A percentile compares a stretch with the other conserved stretches of the same genome.
Evolutionary conservation across 2,888 invertebrate genomes (phyloP).

Genomic region (Catotricha subobsoleta): DNA sequence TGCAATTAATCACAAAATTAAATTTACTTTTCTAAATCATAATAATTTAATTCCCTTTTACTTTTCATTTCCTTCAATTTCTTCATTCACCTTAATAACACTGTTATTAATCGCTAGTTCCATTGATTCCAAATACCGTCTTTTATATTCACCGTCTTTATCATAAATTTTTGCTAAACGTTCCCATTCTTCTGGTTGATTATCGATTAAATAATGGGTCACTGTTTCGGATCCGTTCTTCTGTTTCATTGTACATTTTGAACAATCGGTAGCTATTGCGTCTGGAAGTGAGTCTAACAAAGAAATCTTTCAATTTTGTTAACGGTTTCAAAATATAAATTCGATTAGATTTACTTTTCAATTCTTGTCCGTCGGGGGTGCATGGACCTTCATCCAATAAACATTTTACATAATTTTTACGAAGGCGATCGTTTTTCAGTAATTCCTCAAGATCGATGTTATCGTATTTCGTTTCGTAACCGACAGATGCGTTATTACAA

Average conservation of each 20-base stretch:
- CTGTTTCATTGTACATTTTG: conserved; percentile 47
- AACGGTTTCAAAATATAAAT: not conserved
- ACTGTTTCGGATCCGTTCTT: conserved; percentile 44
- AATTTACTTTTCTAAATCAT: no score
- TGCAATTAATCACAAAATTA: no score
- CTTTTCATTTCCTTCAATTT: not conserved
- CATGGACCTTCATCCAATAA: conserved; percentile 43
- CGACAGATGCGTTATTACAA: not conserved
- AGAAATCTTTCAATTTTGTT: conserved; percentile 8
- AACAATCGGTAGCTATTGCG: conserved; percentile 47
- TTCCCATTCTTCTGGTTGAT: conserved; percentile 36
- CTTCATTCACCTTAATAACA: not conserved
- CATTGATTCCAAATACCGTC: conserved; percentile 35
- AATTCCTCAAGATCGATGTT: conserved; percentile 49
- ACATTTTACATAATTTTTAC: conserved; percentile 46
- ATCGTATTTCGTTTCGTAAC: conserved; percentile 48
- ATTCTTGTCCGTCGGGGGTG: conserved; percentile 47
- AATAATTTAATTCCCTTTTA: no score
- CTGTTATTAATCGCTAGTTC: no score
- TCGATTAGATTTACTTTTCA: conserved; percentile 41
- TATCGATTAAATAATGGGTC: conserved; percentile 33
- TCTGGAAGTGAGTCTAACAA: conserved; percentile 47
- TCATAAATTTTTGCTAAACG: conserved; percentile 41
- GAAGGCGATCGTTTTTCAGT: conserved; percentile 42
- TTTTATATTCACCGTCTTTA: conserved; percentile 41